phyloP scores from a whole-genome alignment of 2,113 vertebrate species.

The Aptenodytes forsteri region DNA sequence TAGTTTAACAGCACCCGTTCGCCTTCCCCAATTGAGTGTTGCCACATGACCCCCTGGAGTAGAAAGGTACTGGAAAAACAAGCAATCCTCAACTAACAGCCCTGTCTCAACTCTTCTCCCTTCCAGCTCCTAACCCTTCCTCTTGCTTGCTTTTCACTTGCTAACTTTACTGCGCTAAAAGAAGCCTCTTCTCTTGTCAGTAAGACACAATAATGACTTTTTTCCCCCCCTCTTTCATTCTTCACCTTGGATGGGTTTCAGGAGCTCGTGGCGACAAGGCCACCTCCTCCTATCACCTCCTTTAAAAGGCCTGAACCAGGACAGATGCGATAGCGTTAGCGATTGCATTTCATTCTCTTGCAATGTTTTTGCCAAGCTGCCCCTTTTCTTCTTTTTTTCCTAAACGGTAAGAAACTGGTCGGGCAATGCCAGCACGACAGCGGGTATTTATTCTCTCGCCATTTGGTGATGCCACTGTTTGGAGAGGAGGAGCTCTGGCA shows the following conservation, averaged over 20 bases:
- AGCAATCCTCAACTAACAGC: conserved; percentile 64
- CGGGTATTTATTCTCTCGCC: conserved; percentile 12
- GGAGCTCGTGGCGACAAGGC: background rate
- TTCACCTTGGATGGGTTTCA: background rate
- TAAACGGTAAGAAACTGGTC: background rate
- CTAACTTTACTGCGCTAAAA: conserved; percentile 30
- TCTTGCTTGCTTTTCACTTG: conserved; percentile 69
- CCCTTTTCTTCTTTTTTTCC: background rate
- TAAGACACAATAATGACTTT: background rate
- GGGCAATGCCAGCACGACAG: background rate
- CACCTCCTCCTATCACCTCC: background rate
- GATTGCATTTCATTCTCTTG: conserved; percentile 9
- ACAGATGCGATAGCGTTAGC: background rate
- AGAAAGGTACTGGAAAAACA: conserved; percentile 92
- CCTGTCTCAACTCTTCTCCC: conserved; percentile 60
- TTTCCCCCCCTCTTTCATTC: background rate
- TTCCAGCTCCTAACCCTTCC: conserved; percentile 51
- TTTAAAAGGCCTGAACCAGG: background rate
- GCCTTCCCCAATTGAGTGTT: conserved; percentile 95
- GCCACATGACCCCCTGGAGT: conserved; percentile 96
- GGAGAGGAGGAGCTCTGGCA: conserved; percentile 62
- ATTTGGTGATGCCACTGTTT: conserved; percentile 27
- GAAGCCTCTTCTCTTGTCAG: background rate
- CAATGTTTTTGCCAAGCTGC: background rate
- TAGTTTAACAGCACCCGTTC: conserved; percentile 93